Evolutionary conservation across 2,888 invertebrate genomes (phyloP), one percentile per base, ranked within the genome.

Genomic region (Torymus auratus): DNA sequence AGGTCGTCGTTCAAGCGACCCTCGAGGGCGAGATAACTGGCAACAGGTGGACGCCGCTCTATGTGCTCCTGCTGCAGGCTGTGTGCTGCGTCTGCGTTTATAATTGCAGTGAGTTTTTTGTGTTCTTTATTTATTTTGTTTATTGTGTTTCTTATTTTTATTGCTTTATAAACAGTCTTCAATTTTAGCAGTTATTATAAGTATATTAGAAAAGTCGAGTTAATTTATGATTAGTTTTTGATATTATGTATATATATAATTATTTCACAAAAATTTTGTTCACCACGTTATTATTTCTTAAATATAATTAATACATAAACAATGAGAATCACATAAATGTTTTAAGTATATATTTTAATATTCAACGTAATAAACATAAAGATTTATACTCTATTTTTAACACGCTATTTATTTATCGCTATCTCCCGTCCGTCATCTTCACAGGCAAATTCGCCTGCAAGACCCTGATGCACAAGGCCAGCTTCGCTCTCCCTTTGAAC

Each of bases 391-490:
- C 20, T n/a, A n/a, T n/a, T n/a, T n/a, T n/a, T n/a, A n/a, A n/a
- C n/a, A n/a, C n/a, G 20, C 20, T 20, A 20, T 20, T 20, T 1
- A 20, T 52, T 62, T 20, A 41, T 28, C 11, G 12, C 15, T 58
- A 58, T 23, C 12, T 20, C 11, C 11, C 53, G n/a, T 53, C 64
- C 50, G 12, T 50, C n/a, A 15, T 23, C 11, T 15, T 85, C 85
- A 78, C 89, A 91, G 92, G 94, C 4, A 97, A 96, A 91, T 96
- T 96, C 85, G 95, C 97, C 0, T 97, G 96, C 92, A 96, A 96
- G 92, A 95, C 97, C 83, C 94, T 96, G 89, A 97, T 98, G 88
- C 98, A 98, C 90, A 94, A 94, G 74, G 95, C 97, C 89, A 96
- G 97, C 85, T 97, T 96, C 86, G 96, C 98, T 0, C 93, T 98